phyloP scores from a whole-genome alignment of 2,797 vertebrate species.

The Pseudopleuronectes americanus region DNA sequence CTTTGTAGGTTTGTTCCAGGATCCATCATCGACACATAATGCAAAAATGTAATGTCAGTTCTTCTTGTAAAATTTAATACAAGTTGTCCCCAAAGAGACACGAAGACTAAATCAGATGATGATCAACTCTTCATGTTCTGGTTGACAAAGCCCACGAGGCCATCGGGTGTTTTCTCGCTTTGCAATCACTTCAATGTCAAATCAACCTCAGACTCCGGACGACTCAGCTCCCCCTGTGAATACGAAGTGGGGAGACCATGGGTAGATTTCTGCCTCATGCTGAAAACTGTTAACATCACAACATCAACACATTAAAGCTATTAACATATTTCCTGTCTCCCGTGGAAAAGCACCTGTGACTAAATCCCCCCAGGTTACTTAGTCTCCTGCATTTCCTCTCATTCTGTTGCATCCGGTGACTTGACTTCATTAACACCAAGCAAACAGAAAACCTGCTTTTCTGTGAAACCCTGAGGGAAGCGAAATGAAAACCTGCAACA shows the following conservation, averaged over 20 bases:
- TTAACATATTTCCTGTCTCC: neutral
- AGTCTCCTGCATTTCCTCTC: slow-evolving; percentile 9
- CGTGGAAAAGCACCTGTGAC: neutral
- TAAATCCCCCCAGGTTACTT: neutral
- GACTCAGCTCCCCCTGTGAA: too few relatives aligned
- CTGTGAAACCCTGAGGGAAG: slow-evolving; percentile 10
- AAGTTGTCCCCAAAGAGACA: slow-evolving; percentile 61
- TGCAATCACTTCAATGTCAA: neutral
- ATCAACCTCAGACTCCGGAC: slow-evolving; percentile 9
- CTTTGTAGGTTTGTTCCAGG: slow-evolving; percentile 44
- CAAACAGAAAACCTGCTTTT: slow-evolving; percentile 21
- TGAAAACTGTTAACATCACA: too few relatives aligned
- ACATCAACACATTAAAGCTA: neutral
- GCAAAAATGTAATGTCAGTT: slow-evolving; percentile 62
- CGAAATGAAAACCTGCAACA: slow-evolving; percentile 39
- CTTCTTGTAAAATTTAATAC: slow-evolving; percentile 56
- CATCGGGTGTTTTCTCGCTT: neutral
- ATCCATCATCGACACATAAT: slow-evolving; percentile 57
- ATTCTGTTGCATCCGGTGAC: slow-evolving; percentile 2
- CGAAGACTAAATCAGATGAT: slow-evolving; percentile 46
- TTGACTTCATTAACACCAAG: slow-evolving; percentile 28
- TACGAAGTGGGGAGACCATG: too few relatives aligned
- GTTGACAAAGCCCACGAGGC: slow-evolving; percentile 16
- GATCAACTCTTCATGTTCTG: slow-evolving; percentile 41
- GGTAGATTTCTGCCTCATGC: neutral